Evolutionary conservation across 2,797 vertebrate species (phyloP).

Genomic region (Liasis olivaceus): DNA sequence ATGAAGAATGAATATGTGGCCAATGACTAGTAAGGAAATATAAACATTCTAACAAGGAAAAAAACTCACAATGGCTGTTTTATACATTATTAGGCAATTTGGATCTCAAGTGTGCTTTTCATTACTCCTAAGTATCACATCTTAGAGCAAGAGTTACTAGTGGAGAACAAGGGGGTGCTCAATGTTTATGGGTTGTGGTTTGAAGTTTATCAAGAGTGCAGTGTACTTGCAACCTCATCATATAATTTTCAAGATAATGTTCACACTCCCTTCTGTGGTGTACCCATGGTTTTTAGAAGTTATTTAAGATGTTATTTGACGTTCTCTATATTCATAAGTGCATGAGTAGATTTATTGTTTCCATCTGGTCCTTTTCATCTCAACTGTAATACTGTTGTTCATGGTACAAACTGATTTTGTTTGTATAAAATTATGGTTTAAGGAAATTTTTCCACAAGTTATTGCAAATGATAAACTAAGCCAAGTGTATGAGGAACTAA

Average conservation of each 20-base stretch:
- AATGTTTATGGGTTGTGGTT: conserved; percentile 15
- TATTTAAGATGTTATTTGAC: not conserved
- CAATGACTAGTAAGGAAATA: not conserved
- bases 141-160: not conserved
- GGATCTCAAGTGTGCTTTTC: conserved; percentile 6
- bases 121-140: not conserved
- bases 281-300: rapidly evolving
- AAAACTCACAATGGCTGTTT: not conserved
- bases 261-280: not conserved
- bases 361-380: not conserved
- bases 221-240: not conserved
- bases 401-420: not conserved
- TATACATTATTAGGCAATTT: not conserved
- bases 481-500: not conserved
- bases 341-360: not conserved
- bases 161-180: not conserved
- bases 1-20: not conserved
- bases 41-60: not conserved
- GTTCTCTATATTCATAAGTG: not conserved
- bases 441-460: not conserved
- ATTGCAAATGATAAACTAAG: not conserved
- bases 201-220: conserved; percentile 1
- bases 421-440: not conserved
- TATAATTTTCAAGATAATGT: not conserved
- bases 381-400: not conserved